Evolutionary conservation across 2,113 vertebrate species (phyloP).

Genomic region (Ariopsis seemanni): DNA sequence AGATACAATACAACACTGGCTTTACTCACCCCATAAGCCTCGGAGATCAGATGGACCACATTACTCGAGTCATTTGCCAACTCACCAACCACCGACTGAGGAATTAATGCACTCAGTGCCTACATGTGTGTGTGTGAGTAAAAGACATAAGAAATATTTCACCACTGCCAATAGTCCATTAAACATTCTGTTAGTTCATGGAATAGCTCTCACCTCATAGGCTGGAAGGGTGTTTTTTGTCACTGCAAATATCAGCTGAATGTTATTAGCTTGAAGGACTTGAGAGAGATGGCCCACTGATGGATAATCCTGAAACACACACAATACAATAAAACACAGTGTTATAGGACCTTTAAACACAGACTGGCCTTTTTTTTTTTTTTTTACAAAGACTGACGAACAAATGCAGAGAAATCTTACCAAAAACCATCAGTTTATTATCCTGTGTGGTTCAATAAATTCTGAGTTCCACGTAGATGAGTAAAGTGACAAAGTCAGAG

Average conservation of each 20-base stretch:
- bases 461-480: not conserved
- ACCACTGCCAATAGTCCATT: not conserved
- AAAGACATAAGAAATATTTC: not conserved
- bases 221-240: constrained; percentile 66
- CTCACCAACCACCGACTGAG: constrained; percentile 76
- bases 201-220: constrained; percentile 69
- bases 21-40: constrained; percentile 75
- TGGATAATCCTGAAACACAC: constrained; percentile 74
- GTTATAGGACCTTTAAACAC: not conserved
- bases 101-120: constrained; percentile 78
- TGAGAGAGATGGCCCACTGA: constrained; percentile 77
- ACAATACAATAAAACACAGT: not conserved
- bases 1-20: not conserved
- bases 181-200: not conserved
- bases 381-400: too few relatives aligned
- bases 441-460: not conserved
- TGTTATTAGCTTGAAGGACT: constrained; percentile 74
- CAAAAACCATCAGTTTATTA: too few relatives aligned
- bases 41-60: constrained; percentile 78
- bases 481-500: not conserved
- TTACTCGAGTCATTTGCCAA: constrained; percentile 78
- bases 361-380: too few relatives aligned
- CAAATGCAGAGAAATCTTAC: not conserved
- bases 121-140: constrained; percentile 44
- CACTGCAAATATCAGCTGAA: constrained; percentile 83